Conservation (phyloP, 2,113 vertebrate genomes). For the Chaetorhynchus papuensis region DNA sequence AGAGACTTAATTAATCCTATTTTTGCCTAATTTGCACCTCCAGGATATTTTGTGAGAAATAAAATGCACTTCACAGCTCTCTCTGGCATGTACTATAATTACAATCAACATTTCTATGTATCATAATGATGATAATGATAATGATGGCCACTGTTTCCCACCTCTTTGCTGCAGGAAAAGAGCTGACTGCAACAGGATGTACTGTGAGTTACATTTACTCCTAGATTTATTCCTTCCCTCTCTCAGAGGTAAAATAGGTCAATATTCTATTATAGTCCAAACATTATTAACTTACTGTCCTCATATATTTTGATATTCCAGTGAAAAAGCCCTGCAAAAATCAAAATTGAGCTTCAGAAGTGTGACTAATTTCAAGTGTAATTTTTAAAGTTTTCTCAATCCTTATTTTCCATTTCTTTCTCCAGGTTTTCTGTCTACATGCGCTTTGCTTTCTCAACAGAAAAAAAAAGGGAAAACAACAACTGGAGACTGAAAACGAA, state of each 20-base stretch:
- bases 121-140: neutral
- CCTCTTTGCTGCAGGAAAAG: neutral
- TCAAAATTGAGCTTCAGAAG: neutral
- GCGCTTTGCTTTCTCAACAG: neutral
- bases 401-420: neutral
- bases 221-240: neutral
- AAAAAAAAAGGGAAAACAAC: neutral
- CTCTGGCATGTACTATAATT: neutral
- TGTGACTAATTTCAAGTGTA: neutral
- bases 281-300: neutral
- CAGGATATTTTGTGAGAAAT: neutral
- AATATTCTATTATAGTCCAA: slow-evolving; percentile 13
- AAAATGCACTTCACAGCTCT: neutral
- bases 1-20: neutral
- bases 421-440: accelerated
- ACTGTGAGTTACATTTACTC: neutral
- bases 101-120: neutral
- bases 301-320: slow-evolving; percentile 8
- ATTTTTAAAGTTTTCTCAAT: neutral
- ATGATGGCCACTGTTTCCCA: neutral
- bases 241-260: slow-evolving; percentile 10
- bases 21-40: neutral
- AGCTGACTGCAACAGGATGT: neutral
- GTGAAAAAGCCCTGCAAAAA: neutral
- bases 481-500: neutral